phyloP scores from a whole-genome alignment of 2,888 invertebrate species.

The Sympetrum striolatum region DNA sequence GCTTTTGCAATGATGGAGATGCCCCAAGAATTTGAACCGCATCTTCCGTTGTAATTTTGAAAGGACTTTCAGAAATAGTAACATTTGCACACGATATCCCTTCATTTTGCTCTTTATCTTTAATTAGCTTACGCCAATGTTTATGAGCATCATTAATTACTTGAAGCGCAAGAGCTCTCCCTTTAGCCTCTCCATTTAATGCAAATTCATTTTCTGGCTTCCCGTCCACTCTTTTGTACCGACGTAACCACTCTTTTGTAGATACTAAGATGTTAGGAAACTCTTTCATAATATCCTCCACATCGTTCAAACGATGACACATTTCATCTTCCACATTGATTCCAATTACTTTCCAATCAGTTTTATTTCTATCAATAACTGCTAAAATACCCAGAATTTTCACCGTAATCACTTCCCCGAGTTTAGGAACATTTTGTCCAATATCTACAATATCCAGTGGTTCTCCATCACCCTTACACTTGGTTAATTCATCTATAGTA shows the following conservation, averaged over 20 bases:
- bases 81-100: not conserved
- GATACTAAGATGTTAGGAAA: constrained; percentile 68
- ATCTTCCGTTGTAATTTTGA: not conserved
- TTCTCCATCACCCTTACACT: constrained; percentile 67
- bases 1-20: not conserved
- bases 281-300: constrained; percentile 64
- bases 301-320: constrained; percentile 64
- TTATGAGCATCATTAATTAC: constrained; percentile 51
- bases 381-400: constrained; percentile 68
- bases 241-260: constrained; percentile 68
- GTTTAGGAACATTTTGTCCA: constrained; percentile 61
- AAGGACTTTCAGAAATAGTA: not conserved
- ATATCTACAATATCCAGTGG: constrained; percentile 71
- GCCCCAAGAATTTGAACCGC: not conserved
- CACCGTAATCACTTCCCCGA: constrained; percentile 64
- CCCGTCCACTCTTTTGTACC: constrained; percentile 69
- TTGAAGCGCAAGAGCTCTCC: constrained; percentile 58
- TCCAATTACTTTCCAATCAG: constrained; percentile 69
- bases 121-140: not conserved
- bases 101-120: not conserved
- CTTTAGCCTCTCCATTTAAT: constrained; percentile 65
- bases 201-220: constrained; percentile 67
- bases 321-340: constrained; percentile 67
- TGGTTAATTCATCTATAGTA: constrained; percentile 61
- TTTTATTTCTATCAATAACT: constrained; percentile 70